These are phyloP conservation scores for Rynchops niger DNA, from an alignment of 2,113 vertebrate genomes.

Conservation along the genomic window DNA sequence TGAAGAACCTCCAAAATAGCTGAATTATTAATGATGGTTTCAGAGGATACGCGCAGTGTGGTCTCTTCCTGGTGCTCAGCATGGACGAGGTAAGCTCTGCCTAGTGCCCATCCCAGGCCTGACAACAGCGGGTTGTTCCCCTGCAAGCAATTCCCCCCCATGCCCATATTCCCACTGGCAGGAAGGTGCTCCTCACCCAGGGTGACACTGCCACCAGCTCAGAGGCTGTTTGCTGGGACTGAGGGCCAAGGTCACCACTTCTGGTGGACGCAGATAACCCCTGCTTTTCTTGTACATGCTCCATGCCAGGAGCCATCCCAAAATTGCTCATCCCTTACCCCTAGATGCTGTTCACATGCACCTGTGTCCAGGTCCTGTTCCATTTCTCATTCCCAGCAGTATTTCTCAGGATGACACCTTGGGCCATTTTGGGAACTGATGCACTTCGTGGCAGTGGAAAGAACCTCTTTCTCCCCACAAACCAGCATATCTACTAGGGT, in stretches of 20 bases:
- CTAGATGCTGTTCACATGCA: background rate
- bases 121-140: background rate
- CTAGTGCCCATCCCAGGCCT: background rate
- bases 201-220: background rate
- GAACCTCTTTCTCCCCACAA: background rate
- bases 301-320: too few species aligned
- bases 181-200: background rate
- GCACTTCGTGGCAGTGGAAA: background rate
- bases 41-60: background rate
- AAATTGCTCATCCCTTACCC: background rate
- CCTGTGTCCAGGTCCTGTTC: background rate
- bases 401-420: background rate
- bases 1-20: background rate
- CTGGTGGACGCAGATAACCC: background rate
- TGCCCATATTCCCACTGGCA: background rate
- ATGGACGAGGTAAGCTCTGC: background rate
- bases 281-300: background rate
- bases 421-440: background rate
- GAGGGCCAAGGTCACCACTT: background rate
- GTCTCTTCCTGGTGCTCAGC: background rate
- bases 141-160: fast-evolving
- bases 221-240: background rate
- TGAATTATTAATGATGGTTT: background rate
- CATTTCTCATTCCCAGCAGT: background rate
- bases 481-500: too few species aligned